phyloP scores from a whole-genome alignment of 2,888 invertebrate genomes.

The Schrankia costaestrigalis region DNA sequence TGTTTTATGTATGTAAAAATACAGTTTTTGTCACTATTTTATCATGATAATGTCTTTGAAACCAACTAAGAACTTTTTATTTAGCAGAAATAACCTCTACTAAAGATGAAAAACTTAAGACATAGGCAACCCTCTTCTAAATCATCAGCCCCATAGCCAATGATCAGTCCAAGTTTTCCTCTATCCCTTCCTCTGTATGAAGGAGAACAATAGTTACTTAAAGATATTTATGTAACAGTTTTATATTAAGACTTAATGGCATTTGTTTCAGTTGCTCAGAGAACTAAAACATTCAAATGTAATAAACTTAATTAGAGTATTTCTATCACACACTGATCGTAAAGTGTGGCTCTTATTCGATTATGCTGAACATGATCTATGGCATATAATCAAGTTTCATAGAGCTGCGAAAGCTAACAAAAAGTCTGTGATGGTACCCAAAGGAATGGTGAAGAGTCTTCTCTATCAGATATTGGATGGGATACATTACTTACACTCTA shows the following conservation, averaged over 20 bases:
- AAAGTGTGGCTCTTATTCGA: slow-evolving; percentile 99
- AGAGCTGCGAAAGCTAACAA: slow-evolving; percentile 98
- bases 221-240: too few relatives aligned
- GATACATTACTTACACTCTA: slow-evolving; percentile 98
- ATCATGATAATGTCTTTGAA: too few relatives aligned
- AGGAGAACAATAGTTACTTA: too few relatives aligned
- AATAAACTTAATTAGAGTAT: slow-evolving; percentile 96
- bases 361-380: slow-evolving; percentile 99
- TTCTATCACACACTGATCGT: slow-evolving; percentile 96
- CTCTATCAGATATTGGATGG: slow-evolving; percentile 99
- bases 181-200: too few relatives aligned
- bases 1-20: too few relatives aligned
- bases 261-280: slow-evolving; percentile 87
- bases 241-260: not conserved
- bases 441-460: slow-evolving; percentile 98
- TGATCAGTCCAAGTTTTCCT: too few relatives aligned
- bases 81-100: too few relatives aligned
- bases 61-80: too few relatives aligned
- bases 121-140: too few relatives aligned
- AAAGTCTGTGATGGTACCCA: slow-evolving; percentile 96
- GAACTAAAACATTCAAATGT: slow-evolving; percentile 98
- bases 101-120: too few relatives aligned
- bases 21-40: too few relatives aligned
- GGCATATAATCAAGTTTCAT: slow-evolving; percentile 99
- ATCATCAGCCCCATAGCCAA: too few relatives aligned